Evolutionary conservation across 2,888 invertebrate genomes (phyloP).

Genomic region (Panopea generosa): DNA sequence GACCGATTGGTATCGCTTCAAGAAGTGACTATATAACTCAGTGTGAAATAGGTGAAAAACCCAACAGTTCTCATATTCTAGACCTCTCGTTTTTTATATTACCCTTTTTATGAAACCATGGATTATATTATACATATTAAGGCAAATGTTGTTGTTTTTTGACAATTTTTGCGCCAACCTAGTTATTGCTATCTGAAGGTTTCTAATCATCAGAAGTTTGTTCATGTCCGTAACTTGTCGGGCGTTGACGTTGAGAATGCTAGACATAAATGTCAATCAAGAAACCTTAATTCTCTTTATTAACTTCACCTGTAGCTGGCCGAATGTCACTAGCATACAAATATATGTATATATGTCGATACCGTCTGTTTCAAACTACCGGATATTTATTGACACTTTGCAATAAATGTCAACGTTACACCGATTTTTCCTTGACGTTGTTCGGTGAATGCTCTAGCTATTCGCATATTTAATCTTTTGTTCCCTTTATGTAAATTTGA

Average conservation of each 20-base stretch:
- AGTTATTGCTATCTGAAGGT: too few species aligned
- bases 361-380: conserved; percentile 17
- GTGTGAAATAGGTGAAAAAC: too few species aligned
- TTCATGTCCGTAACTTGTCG: neutral
- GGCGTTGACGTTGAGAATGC: too few species aligned
- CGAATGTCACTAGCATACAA: conserved; percentile 15
- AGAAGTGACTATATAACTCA: too few species aligned
- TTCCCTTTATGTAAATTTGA: conserved; percentile 7
- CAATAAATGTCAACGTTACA: conserved; percentile 25
- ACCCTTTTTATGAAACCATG: too few species aligned
- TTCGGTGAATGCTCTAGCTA: conserved; percentile 6
- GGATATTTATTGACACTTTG: conserved; percentile 32
- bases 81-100: too few species aligned
- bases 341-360: conserved; percentile 34
- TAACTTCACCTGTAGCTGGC: conserved; percentile 31
- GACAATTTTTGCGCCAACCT: too few species aligned
- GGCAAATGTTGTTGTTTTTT: too few species aligned
- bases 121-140: too few species aligned
- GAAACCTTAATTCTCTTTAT: conserved; percentile 27
- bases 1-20: too few species aligned
- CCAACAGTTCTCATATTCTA: too few species aligned
- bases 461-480: conserved; percentile 8
- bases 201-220: too few species aligned
- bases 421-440: conserved; percentile 4
- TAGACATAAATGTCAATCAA: conserved; percentile 50